Conservation (phyloP, 2,797 vertebrate species). For the Myotis findleyi region DNA sequence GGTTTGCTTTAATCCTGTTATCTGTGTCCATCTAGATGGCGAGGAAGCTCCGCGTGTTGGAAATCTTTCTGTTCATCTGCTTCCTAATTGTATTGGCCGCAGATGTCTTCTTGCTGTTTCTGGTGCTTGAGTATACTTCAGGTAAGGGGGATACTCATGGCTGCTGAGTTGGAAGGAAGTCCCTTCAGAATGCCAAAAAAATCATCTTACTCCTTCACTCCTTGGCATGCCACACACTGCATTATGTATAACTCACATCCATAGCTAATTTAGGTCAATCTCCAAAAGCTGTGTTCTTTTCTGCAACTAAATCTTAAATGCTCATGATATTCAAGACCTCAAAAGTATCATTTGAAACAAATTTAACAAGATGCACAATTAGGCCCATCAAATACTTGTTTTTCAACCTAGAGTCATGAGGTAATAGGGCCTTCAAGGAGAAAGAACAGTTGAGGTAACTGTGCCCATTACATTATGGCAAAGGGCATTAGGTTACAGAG, state of each 20-base stretch:
- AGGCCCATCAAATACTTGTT: not conserved
- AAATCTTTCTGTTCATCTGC: constrained; percentile 60
- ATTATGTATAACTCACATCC: not conserved
- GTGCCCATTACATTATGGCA: not conserved
- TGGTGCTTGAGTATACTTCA: constrained; percentile 16
- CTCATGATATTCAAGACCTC: not conserved
- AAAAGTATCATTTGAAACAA: not conserved
- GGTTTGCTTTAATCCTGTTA: not conserved
- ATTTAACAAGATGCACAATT: constrained; percentile 24
- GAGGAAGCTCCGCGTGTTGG: constrained; percentile 40
- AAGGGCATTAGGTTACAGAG: not conserved
- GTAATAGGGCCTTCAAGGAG: not conserved
- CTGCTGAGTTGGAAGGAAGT: not conserved
- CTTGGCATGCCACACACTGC: not conserved
- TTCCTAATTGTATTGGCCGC: not conserved
- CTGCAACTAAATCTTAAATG: not conserved
- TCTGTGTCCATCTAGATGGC: constrained; percentile 75
- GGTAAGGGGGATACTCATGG: constrained; percentile 61
- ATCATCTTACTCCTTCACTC: not conserved
- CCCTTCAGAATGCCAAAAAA: not conserved
- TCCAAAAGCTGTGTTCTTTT: not conserved
- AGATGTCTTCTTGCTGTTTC: constrained; percentile 49
- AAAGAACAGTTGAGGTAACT: not conserved
- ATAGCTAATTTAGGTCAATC: not conserved
- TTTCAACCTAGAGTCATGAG: not conserved